phyloP scores from a whole-genome alignment of 37 sponge, comb jelly and placozoan genomes.

The Petrosia ficiformis region DNA sequence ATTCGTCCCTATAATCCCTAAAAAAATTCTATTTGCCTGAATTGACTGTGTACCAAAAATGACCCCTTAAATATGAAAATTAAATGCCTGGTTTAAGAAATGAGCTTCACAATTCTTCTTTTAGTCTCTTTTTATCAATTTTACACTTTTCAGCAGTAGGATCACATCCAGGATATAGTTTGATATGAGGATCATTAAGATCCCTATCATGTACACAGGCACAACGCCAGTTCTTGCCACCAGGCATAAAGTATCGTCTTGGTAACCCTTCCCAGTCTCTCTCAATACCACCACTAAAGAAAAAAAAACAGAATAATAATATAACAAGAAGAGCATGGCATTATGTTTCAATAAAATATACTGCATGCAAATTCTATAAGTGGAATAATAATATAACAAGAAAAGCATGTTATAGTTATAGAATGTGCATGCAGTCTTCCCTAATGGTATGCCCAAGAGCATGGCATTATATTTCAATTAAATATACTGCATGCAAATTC shows the following conservation, averaged over 20 bases:
- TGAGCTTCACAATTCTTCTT: background rate
- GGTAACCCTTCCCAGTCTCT: conserved; percentile 91
- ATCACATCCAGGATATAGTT: conserved; percentile 69
- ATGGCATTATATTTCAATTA: no score
- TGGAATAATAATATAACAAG: no score
- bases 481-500: no score
- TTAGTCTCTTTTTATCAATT: conserved; percentile 16
- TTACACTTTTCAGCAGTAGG: conserved; percentile 54
- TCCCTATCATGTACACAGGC: conserved; percentile 77
- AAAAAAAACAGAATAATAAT: background rate
- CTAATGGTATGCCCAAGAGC: background rate
- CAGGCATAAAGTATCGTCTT: conserved; percentile 68
- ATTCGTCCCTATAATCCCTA: no score
- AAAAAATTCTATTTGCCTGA: no score
- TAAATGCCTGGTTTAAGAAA: background rate
- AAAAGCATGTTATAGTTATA: no score
- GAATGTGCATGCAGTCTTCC: no score
- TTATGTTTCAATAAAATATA: no score
- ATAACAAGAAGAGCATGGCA: background rate
- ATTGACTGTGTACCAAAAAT: no score
- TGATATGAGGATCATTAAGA: conserved; percentile 65
- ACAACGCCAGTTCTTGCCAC: conserved; percentile 65
- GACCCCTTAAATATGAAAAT: background rate
- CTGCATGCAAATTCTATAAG: no score
- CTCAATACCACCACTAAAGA: conserved; percentile 83